Percentiles rank a stretch among this genome's conserved stretches.
Evolutionary conservation across 2,797 vertebrate species (phyloP).

Genomic region (Ctenochaetus hawaiiensis): DNA sequence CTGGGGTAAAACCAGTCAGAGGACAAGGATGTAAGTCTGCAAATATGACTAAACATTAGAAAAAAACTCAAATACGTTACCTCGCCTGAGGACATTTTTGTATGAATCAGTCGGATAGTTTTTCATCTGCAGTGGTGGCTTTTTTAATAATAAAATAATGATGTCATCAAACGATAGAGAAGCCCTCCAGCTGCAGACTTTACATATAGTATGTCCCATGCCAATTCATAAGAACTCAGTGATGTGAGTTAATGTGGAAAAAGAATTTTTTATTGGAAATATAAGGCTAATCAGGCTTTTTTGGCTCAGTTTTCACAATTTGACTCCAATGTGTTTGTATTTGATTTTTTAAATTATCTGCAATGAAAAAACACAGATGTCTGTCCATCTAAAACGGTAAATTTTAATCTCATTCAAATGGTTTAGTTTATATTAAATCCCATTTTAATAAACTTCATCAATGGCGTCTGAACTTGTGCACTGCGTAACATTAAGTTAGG

Average conservation of each 20-base stretch:
- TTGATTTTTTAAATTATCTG: not conserved
- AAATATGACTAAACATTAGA: too few relatives aligned
- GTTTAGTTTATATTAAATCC: slow-evolving; percentile 1
- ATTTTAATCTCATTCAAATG: not conserved
- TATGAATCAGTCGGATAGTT: too few relatives aligned
- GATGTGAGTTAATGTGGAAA: not conserved
- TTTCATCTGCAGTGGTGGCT: too few relatives aligned
- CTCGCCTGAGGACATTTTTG: too few relatives aligned
- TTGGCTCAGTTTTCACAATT: not conserved
- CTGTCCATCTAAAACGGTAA: not conserved
- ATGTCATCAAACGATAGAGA: too few relatives aligned
- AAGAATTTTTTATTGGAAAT: too few relatives aligned
- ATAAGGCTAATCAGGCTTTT: not conserved
- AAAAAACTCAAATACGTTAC: too few relatives aligned
- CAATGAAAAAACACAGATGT: not conserved
- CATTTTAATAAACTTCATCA: not conserved
- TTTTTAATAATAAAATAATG: too few relatives aligned
- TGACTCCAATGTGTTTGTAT: not conserved
- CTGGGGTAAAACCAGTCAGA: too few relatives aligned
- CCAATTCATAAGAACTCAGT: not conserved
- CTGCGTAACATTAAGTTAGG: not conserved
- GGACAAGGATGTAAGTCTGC: too few relatives aligned
- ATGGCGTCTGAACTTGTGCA: not conserved
- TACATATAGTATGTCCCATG: not conserved
- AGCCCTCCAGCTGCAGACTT: not conserved